phyloP scores from a whole-genome alignment of 2,113 vertebrate genomes.

The Lethenteron reissneri region DNA sequence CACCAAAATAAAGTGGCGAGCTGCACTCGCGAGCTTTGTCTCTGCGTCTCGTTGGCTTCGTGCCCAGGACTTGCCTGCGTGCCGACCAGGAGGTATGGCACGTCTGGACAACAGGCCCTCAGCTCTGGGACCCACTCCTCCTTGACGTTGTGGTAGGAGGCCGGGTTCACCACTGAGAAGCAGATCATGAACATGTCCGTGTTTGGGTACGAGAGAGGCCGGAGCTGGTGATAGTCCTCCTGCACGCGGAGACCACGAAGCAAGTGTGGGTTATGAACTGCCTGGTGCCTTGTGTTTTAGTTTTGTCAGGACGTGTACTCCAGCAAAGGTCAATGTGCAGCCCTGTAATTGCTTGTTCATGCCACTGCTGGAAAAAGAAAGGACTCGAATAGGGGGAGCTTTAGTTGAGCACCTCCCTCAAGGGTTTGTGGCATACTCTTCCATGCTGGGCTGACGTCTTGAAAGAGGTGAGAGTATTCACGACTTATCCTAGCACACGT shows the following conservation, averaged over 20 bases:
- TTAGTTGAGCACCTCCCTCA: too few species aligned
- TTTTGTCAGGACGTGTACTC: too few species aligned
- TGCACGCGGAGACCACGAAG: constrained; percentile 13
- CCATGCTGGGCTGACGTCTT: too few species aligned
- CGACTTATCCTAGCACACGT: too few species aligned
- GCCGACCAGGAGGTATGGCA: constrained; percentile 57
- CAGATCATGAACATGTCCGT: constrained; percentile 60
- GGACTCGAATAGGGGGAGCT: too few species aligned
- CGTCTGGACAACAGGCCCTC: constrained; percentile 48
- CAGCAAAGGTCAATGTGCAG: too few species aligned
- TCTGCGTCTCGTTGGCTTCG: not conserved
- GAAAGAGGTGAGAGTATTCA: too few species aligned
- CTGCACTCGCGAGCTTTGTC: not conserved
- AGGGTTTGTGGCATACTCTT: too few species aligned
- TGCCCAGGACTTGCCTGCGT: constrained; percentile 31
- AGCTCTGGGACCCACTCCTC: constrained; percentile 63
- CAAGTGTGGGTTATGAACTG: too few species aligned
- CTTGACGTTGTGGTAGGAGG: constrained; percentile 57
- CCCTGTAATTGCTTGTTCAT: too few species aligned
- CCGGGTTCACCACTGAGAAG: constrained; percentile 58
- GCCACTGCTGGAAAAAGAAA: too few species aligned
- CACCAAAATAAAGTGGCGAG: not conserved
- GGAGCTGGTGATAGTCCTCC: constrained; percentile 65
- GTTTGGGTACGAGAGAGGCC: constrained; percentile 59
- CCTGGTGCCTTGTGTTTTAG: too few species aligned